Base-by-base conservation (phyloP, 92 coral and sea anemone genomes). In the Zoanthus solanderi region DNA sequence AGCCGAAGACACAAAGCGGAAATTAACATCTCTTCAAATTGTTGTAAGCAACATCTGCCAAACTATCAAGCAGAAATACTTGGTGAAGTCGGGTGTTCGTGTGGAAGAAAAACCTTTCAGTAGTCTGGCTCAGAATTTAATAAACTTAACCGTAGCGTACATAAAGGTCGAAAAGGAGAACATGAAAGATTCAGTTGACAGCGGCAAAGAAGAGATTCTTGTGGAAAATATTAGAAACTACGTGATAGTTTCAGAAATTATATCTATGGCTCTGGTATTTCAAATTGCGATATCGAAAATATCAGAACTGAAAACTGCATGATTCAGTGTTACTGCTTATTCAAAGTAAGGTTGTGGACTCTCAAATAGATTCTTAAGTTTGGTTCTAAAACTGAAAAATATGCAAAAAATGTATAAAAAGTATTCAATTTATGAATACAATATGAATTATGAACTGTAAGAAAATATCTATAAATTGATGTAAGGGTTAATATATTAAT, bases 221-320 rank as follows among this genome's bases (percentile, higher is more conserved):
- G 84, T 72, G 60, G 84, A 29, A 42, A 52, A 79, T 34, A 11
- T 79, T 44, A 45, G 72, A 44, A 79, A 79, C 37, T 79, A 79
- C n/a, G 84, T 9, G 72, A 61, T 79, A 79, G 69, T 79, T 37
- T 17, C 72, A 17, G 84, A 79, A 44, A 67, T 79, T 60, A 13
- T 18, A 7, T 12, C 9, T 18, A 79, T 79, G 84, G 57, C 52
- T 6, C 17, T 32, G 4, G 34, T 79, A 7, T 61, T 79, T 12
- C 72, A 45, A 12, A 3, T 79, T 34, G 84, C 31, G 52, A 79
- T 60, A 65, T 17, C 84, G 12, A 57, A 78, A 12, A 0, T 57
- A 15, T 60, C 13, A 15, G 56, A 46, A 73, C 15, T 18, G 37
- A 30, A 17, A 50, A 50, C 56, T 50, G 12, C 10, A 7, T 50